These are phyloP conservation scores for Allophyes oxyacanthae DNA, from an alignment of 2,888 invertebrate genomes.

Conservation along the genomic window DNA sequence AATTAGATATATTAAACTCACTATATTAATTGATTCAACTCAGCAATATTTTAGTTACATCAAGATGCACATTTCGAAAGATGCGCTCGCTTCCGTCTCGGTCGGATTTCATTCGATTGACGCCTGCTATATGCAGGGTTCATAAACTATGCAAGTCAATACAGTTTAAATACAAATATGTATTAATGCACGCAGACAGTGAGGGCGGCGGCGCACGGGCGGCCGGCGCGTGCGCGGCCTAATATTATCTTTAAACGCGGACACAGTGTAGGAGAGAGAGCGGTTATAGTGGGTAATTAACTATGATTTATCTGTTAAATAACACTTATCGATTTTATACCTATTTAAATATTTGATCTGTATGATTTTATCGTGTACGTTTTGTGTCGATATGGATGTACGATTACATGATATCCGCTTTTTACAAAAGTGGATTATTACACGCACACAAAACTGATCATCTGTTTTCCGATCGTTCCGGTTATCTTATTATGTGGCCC, in stretches of 20 bases:
- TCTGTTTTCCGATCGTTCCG: too few relatives aligned
- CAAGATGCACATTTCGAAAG: slow-evolving; percentile 37
- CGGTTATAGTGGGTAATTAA: slow-evolving; percentile 14
- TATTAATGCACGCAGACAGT: slow-evolving; percentile 66
- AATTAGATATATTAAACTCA: slow-evolving; percentile 15
- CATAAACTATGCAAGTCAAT: slow-evolving; percentile 68
- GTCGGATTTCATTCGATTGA: slow-evolving; percentile 53
- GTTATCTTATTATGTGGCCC: slow-evolving; percentile 4
- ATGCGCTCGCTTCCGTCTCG: slow-evolving; percentile 34
- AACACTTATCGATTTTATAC: too few relatives aligned
- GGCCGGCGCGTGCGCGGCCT: slow-evolving; percentile 62
- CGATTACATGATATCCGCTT: too few relatives aligned
- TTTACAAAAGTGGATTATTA: too few relatives aligned
- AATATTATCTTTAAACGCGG: slow-evolving; percentile 57
- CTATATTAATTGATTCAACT: slow-evolving; percentile 16
- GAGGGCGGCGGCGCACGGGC: slow-evolving; percentile 54
- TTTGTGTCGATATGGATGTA: too few relatives aligned
- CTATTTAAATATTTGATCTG: too few relatives aligned
- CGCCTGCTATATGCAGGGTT: slow-evolving; percentile 49
- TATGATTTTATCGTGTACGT: too few relatives aligned
- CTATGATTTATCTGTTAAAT: too few relatives aligned
- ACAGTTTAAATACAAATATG: slow-evolving; percentile 65
- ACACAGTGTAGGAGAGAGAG: slow-evolving; percentile 34
- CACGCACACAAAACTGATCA: too few relatives aligned
- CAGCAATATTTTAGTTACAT: slow-evolving; percentile 25